Conservation (phyloP, 2,113 vertebrate genomes). For the Solea solea region DNA sequence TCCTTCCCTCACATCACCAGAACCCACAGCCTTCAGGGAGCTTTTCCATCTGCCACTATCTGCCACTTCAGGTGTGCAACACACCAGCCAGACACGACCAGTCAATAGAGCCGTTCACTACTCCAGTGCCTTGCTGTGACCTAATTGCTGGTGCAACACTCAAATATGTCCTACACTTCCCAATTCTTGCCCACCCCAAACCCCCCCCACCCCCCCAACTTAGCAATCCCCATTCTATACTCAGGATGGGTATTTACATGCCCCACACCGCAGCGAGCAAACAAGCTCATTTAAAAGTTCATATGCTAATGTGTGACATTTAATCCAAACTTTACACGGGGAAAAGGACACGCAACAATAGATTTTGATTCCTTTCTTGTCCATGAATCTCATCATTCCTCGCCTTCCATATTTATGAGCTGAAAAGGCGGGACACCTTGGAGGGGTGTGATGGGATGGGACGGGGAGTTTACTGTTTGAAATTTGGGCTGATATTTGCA, state of each 20-base stretch:
- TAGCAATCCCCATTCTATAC: constrained; percentile 70
- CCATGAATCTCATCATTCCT: constrained; percentile 81
- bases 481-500: constrained; percentile 53
- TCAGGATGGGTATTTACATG: constrained; percentile 86
- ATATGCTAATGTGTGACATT: constrained; percentile 90
- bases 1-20: constrained; percentile 58
- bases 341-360: constrained; percentile 87
- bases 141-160: constrained; percentile 74
- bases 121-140: constrained; percentile 64
- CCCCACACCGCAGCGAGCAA: constrained; percentile 82
- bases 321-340: constrained; percentile 89
- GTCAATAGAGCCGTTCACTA: constrained; percentile 71
- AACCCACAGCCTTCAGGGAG: constrained; percentile 61
- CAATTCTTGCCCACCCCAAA: constrained; percentile 40
- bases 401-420: constrained; percentile 84
- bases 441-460: constrained; percentile 40
- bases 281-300: constrained; percentile 91
- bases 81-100: constrained; percentile 41
- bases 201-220: constrained; percentile 22
- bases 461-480: constrained; percentile 53
- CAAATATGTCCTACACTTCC: constrained; percentile 65
- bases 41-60: constrained; percentile 67
- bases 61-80: constrained; percentile 70
- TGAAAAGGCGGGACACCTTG: constrained; percentile 74
- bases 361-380: constrained; percentile 85